Evolutionary conservation across 92 coral and sea anemone genomes (phyloP).

Genomic region (Zoanthus solanderi): DNA sequence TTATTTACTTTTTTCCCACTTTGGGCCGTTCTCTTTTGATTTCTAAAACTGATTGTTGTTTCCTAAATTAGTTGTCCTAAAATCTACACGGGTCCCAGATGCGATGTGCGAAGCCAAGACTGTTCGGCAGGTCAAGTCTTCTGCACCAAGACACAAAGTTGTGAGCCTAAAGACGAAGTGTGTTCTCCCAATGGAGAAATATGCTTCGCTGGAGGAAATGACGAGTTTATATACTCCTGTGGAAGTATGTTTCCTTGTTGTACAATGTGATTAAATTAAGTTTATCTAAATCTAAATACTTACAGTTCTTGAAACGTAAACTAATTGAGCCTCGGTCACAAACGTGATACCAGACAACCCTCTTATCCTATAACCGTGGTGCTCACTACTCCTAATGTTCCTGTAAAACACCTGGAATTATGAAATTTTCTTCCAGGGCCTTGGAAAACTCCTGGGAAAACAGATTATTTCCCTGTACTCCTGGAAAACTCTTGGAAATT

Average conservation of each 20-base stretch:
- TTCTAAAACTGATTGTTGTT: not conserved
- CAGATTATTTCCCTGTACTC: too few species aligned
- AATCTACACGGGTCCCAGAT: conserved; percentile 54
- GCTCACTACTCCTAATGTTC: too few species aligned
- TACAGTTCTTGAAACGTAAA: too few species aligned
- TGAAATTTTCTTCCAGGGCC: too few species aligned
- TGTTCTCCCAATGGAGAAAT: conserved; percentile 8
- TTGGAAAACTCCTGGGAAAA: too few species aligned
- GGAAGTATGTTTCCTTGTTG: conserved; percentile 8
- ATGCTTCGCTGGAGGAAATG: conserved; percentile 30
- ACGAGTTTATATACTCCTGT: conserved; percentile 32
- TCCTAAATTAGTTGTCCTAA: conserved; percentile 64
- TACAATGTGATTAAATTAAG: not conserved
- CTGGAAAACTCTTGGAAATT: too few species aligned
- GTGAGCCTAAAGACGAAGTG: not conserved
- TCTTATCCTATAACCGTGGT: not conserved
- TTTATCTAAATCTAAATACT: not conserved
- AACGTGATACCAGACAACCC: not conserved
- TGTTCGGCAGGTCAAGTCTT: conserved; percentile 10
- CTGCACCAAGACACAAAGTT: conserved; percentile 19
- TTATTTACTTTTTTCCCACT: not conserved
- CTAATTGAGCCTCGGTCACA: too few species aligned
- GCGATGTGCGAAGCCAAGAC: conserved; percentile 32
- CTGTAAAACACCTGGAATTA: too few species aligned
- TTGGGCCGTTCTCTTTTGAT: not conserved